Base-by-base conservation (phyloP, 2,888 invertebrate species). In the Formica aserva region DNA sequence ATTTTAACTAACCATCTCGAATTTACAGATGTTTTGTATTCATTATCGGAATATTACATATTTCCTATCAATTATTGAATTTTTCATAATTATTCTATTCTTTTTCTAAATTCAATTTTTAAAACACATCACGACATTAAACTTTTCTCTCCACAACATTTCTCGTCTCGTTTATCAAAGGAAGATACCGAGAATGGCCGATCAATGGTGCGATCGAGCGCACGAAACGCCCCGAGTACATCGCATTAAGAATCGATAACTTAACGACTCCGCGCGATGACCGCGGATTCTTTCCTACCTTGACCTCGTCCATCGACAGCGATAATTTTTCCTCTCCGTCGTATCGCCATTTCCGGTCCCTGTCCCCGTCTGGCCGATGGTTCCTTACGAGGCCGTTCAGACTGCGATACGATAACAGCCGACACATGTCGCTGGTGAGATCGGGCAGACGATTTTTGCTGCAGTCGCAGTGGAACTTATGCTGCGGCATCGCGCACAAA, bases 351-450 rank as follows among this genome's bases (percentile, higher is more conserved):
- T 83, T 82, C 35, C 60, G 86, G 9, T 89, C 83, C 52, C 74
- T 72, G n/a, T 85, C 38, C 55, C n/a, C 85, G 11, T 85, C 83
- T 22, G 83, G 81, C 65, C 81, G 84, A 5, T 77, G 83, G 13
- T 66, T 87, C 72, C 83, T 89, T 38, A 88, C 81, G 71, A 89
- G 82, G 26, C 91, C 92, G 57, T 89, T 91, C 55, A 92, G 85
- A 66, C 88, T 91, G 83, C 87, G 92, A 91, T 93, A 93, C 11
- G 93, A 92, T 82, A 93, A 85, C 63, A 93, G 89, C 38, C 91
- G 92, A 82, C 93, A 93, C 88, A 92, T 88, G 84, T 92, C 92
- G 85, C 87, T 92, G 82, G 90, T 91, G 76, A 92, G 85, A 80
- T 92, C 92, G 81, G 91, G 91, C 86, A 92, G 83, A 66, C 91